Base-by-base conservation (phyloP, 2,888 invertebrate species). In the Drosophila kuntzei region DNA sequence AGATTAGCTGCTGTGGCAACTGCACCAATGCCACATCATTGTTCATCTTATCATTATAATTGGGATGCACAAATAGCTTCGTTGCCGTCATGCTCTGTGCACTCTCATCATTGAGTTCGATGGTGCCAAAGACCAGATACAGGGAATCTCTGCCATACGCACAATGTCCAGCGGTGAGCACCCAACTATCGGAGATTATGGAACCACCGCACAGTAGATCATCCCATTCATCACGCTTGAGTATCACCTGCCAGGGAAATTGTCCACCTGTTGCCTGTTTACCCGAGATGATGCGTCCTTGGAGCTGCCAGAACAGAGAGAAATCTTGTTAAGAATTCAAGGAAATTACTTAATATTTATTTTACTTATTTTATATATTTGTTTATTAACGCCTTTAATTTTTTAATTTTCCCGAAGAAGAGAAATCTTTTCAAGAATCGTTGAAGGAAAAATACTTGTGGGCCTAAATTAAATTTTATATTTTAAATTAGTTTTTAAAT, bases 121-220 rank as follows among this genome's bases (percentile, higher is more conserved):
- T 71, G 2, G 80, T 89, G 49, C 91, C 91, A 41, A 92, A 91
- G 6, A 89, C 63, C 0, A 91, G 37, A 3, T 75, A 85, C 1
- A 91, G 39, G 0, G 89, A 89, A 3, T 32, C 57, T 0, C 69
- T 66, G 0, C 83, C 89, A 41, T 84, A 82, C 11, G 87, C 83
- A 49, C 92, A 92, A 65, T 92, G 92, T 0, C 87, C 92, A 1
- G 92, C 92, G 0, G 92, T 92, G 0, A 91, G 69, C n/a, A 92
- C 91, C 89, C 90, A 91, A 1, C 39, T 60, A 8, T 68, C 37
- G 0, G 89, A 78, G 9, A 92, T 88, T 3, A 92, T 86, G 0
- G 91, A 91, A n/a, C 89, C 92, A 2, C 92, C 92, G 61, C 92
- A 92, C 5, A 80, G 75, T 16, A 92, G 41, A 34, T 82, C 83